These are phyloP conservation scores for Parus major DNA, from an alignment of 2,113 vertebrate genomes.

Conservation along the genomic window DNA sequence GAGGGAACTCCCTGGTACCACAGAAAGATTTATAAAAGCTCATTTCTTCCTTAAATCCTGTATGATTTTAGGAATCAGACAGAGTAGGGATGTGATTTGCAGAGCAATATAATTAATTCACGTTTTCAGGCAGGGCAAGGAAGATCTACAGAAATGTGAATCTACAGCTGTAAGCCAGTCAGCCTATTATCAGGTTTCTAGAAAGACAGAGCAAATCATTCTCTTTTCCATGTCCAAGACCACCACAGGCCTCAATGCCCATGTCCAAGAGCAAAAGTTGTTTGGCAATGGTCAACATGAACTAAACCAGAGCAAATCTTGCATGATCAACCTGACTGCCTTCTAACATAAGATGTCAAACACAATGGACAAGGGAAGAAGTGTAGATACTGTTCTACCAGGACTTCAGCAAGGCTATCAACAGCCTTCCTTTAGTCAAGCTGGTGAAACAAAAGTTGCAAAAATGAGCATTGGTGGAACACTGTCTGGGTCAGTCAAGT, in stretches of 20 bases:
- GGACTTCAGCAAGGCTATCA: neutral
- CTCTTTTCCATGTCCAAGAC: neutral
- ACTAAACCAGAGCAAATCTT: neutral
- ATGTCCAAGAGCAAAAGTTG: neutral
- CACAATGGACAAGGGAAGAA: neutral
- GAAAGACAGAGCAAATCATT: neutral
- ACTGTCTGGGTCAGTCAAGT: neutral
- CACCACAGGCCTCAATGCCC: neutral
- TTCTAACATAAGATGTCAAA: neutral
- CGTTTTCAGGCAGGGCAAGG: neutral
- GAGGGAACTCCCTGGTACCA: neutral
- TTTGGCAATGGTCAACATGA: neutral
- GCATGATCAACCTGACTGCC: neutral
- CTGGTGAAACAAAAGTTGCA: neutral
- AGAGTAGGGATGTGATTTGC: neutral
- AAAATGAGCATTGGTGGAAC: neutral
- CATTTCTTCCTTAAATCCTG: neutral
- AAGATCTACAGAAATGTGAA: neutral
- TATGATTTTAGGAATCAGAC: neutral
- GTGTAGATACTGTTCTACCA: neutral
- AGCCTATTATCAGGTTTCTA: neutral
- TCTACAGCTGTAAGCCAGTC: neutral
- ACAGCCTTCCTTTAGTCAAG: neutral
- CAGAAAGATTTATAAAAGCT: neutral
- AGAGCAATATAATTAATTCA: neutral